Evolutionary conservation across 2,113 vertebrate species (phyloP).

Genomic region (Glaucidium brasilianum): DNA sequence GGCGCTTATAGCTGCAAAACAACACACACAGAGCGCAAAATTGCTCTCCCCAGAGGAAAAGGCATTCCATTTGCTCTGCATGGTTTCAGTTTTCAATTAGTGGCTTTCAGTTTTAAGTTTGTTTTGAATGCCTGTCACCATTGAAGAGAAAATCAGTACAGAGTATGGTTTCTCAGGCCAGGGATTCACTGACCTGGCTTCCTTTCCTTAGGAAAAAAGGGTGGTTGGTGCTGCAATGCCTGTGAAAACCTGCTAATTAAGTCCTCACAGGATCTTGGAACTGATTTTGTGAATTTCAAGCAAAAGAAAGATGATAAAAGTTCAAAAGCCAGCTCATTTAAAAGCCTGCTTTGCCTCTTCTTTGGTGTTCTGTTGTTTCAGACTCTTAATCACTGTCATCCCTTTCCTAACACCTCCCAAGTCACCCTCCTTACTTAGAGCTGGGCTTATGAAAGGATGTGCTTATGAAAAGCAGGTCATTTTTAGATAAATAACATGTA

Average conservation of each 20-base stretch:
- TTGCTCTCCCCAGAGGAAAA: neutral
- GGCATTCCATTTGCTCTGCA: neutral
- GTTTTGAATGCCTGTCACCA: conserved; percentile 21
- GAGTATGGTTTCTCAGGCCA: neutral
- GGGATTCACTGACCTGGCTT: neutral
- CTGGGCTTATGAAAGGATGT: neutral
- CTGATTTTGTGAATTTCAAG: neutral
- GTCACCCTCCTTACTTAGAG: neutral
- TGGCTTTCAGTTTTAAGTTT: conserved; percentile 7
- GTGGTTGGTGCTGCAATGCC: neutral
- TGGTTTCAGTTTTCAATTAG: conserved; percentile 33
- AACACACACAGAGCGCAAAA: neutral
- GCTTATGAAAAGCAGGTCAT: neutral
- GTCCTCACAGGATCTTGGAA: neutral
- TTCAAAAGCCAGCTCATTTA: neutral
- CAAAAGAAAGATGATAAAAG: neutral
- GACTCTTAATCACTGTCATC: neutral
- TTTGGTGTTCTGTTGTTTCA: neutral
- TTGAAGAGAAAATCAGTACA: neutral
- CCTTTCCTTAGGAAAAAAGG: neutral
- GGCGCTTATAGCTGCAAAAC: neutral
- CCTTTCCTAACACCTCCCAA: neutral
- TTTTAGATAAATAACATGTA: neutral
- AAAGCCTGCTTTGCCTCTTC: neutral
- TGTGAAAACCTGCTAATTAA: conserved; percentile 9